Evolutionary conservation across 2,888 invertebrate genomes (phyloP).

Genomic region (Entomobrya proxima): DNA sequence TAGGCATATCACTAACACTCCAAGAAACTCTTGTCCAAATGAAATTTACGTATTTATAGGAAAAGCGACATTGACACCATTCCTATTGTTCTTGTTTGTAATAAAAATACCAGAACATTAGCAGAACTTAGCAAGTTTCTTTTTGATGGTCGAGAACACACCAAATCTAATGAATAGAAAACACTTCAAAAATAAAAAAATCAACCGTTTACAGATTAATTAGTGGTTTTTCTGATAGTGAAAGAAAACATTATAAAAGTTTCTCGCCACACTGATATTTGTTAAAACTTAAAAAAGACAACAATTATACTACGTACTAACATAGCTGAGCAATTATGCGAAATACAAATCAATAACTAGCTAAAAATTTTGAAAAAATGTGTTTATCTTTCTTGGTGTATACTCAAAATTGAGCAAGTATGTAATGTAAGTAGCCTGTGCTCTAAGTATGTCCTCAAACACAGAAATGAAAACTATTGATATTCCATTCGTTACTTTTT

Average conservation of each 20-base stretch:
- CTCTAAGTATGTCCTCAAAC: neutral
- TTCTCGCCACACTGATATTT: too few relatives aligned
- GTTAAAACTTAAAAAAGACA: neutral
- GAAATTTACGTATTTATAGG: neutral
- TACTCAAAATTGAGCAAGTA: neutral
- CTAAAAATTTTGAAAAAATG: neutral
- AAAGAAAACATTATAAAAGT: too few relatives aligned
- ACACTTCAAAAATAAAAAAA: too few relatives aligned
- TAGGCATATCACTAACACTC: too few relatives aligned
- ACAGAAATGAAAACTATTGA: neutral
- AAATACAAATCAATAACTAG: too few relatives aligned
- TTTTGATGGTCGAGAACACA: too few relatives aligned
- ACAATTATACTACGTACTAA: neutral
- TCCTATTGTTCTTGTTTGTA: too few relatives aligned
- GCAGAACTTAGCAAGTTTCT: neutral
- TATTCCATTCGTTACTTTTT: neutral
- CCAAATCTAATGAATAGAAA: too few relatives aligned
- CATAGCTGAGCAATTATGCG: neutral
- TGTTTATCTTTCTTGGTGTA: neutral
- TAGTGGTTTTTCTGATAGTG: too few relatives aligned
- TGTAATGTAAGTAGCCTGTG: too few relatives aligned
- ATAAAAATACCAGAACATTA: neutral
- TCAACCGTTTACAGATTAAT: too few relatives aligned
- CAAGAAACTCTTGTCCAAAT: neutral
- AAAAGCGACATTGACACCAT: constrained; percentile 1